Conservation (phyloP, 2,888 invertebrate genomes). For the Enchytraeus crypticus region DNA sequence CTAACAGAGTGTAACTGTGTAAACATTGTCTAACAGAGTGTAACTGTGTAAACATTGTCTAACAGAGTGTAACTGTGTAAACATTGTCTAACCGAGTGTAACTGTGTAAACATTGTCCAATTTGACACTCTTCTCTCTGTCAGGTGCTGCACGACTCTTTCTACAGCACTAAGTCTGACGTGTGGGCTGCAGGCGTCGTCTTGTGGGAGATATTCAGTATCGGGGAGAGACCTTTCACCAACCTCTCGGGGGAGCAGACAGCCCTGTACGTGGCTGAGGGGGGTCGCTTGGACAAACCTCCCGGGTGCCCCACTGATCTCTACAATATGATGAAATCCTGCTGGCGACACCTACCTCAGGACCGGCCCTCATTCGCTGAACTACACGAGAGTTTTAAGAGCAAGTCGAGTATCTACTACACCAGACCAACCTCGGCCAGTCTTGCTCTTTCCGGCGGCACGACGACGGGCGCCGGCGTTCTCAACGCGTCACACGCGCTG, state of each 20-base stretch:
- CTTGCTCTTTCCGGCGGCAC: too few species aligned
- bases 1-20: too few species aligned
- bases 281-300: constrained; percentile 26
- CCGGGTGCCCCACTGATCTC: constrained; percentile 23
- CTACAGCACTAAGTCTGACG: constrained; percentile 29
- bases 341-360: constrained; percentile 22
- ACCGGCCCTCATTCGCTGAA: constrained; percentile 23
- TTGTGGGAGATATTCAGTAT: constrained; percentile 29
- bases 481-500: background rate
- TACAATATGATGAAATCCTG: constrained; percentile 27
- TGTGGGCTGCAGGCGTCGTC: constrained; percentile 29
- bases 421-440: too few species aligned
- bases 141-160: constrained; percentile 12
- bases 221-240: constrained; percentile 24
- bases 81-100: too few species aligned
- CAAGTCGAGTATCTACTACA: constrained; percentile 28
- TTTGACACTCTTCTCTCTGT: too few species aligned
- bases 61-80: too few species aligned
- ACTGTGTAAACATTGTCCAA: too few species aligned
- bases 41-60: too few species aligned
- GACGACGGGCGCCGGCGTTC: too few species aligned
- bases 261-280: constrained; percentile 27
- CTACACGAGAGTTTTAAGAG: constrained; percentile 26
- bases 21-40: too few species aligned
- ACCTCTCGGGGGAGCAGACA: constrained; percentile 24